Conservation (phyloP, 1,140 invertebrate genomes). For the Dysdera silvatica region DNA sequence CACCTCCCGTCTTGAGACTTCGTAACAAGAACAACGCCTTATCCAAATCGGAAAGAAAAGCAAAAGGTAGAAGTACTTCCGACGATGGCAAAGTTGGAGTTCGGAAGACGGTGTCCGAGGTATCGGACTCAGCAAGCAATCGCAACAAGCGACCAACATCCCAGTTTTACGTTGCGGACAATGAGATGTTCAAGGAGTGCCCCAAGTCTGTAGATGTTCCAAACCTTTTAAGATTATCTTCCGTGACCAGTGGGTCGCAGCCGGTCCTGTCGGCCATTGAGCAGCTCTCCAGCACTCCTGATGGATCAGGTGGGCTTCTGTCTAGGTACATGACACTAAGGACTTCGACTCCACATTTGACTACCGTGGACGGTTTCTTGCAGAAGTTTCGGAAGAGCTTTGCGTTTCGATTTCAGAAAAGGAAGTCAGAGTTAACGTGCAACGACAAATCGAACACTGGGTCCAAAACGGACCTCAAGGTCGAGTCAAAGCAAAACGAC, state of each 20-base stretch:
- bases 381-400: slow-evolving; percentile 64
- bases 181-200: background rate
- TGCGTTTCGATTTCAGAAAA: slow-evolving; percentile 54
- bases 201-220: background rate
- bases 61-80: slow-evolving; percentile 20
- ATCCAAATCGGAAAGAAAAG: slow-evolving; percentile 13
- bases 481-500: no score
- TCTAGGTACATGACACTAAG: background rate
- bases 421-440: no score
- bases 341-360: slow-evolving; percentile 22
- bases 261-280: slow-evolving; percentile 11
- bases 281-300: background rate
- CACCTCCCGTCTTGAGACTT: slow-evolving; percentile 3
- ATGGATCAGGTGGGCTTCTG: background rate
- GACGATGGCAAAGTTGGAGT: background rate
- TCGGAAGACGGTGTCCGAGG: background rate
- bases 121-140: background rate
- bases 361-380: slow-evolving; percentile 48
- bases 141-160: slow-evolving; percentile 15
- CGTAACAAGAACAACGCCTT: slow-evolving; percentile 9
- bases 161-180: slow-evolving; percentile 20
- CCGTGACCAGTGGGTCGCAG: slow-evolving; percentile 15
- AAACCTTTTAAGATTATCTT: background rate
- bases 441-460: no score
- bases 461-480: no score